phyloP scores from a whole-genome alignment of 1,140 invertebrate genomes.

The Brachionus koreanus region DNA sequence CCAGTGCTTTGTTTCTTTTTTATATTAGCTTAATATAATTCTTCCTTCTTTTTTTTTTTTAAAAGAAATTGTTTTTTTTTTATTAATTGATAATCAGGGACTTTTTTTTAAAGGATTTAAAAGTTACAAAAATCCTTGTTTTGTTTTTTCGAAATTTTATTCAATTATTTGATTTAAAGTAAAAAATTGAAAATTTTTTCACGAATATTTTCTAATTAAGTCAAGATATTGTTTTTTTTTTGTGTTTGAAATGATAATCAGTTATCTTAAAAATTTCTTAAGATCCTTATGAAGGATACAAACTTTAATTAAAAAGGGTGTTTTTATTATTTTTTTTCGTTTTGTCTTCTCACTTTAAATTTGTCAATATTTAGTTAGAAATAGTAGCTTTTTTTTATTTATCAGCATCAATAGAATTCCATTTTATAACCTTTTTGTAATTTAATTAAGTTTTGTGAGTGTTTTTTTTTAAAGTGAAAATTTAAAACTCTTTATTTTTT shows the following conservation, averaged over 20 bases:
- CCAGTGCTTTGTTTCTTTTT: slow-evolving; percentile 1
- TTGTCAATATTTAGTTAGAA: not conserved
- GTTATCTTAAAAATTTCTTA: not conserved
- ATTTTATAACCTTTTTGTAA: not conserved
- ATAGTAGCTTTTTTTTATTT: not conserved
- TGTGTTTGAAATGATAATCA: not conserved
- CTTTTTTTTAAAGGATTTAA: not conserved
- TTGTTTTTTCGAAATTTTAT: not conserved
- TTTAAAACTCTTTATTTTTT: not conserved
- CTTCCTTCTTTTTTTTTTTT: slow-evolving; percentile 13
- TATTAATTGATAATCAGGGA: slow-evolving; percentile 4
- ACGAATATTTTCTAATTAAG: not conserved
- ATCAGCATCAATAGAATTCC: not conserved
- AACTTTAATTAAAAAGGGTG: not conserved
- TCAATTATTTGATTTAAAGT: not conserved
- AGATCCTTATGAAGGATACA: not conserved
- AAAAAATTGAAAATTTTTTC: not conserved
- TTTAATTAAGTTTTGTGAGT: not conserved
- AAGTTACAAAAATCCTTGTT: not conserved
- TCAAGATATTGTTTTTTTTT: not conserved
- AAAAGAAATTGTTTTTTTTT: not conserved
- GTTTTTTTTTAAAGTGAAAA: not conserved
- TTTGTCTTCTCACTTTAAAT: not conserved
- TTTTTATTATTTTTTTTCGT: not conserved
- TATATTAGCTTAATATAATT: slow-evolving; percentile 30